A percentile compares a stretch with the other conserved stretches of the same genome.
Evolutionary conservation across 2,888 invertebrate species (phyloP).

Genomic region (Leptinotarsa tumamoca): DNA sequence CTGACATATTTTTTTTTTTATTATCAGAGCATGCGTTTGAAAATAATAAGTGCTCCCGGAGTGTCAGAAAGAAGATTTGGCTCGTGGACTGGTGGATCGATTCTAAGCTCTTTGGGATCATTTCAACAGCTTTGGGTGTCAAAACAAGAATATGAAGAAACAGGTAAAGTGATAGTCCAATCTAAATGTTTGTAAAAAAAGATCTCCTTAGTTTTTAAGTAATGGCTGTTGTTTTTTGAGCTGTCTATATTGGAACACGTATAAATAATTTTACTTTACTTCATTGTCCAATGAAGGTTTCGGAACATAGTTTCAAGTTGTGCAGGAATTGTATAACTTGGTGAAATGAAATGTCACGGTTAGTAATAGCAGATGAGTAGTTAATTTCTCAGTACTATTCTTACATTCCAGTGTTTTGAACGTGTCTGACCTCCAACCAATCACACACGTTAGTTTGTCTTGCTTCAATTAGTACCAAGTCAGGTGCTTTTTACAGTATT

Average conservation of each 20-base stretch:
- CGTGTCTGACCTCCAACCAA: too few relatives aligned
- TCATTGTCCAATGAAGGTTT: too few relatives aligned
- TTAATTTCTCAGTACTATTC: too few relatives aligned
- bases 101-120: slow-evolving; percentile 78
- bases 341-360: too few relatives aligned
- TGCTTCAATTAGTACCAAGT: too few relatives aligned
- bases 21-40: slow-evolving; percentile 75
- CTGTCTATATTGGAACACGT: neutral
- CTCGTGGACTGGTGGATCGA: slow-evolving; percentile 83
- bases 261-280: too few relatives aligned
- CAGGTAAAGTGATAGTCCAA: slow-evolving; percentile 71
- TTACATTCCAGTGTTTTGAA: too few relatives aligned
- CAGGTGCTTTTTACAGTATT: too few relatives aligned
- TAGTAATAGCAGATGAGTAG: too few relatives aligned
- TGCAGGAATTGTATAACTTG: too few relatives aligned
- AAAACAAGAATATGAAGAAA: slow-evolving; percentile 81
- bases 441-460: too few relatives aligned
- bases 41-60: slow-evolving; percentile 75
- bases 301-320: too few relatives aligned
- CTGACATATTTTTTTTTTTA: slow-evolving; percentile 1
- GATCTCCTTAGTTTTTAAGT: slow-evolving; percentile 27
- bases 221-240: neutral
- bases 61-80: slow-evolving; percentile 77
- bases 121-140: slow-evolving; percentile 85
- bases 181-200: slow-evolving; percentile 58